These are phyloP conservation scores for Mastomys natalensis DNA, from an alignment of 2,113 vertebrate genomes.

Conservation along the genomic window DNA sequence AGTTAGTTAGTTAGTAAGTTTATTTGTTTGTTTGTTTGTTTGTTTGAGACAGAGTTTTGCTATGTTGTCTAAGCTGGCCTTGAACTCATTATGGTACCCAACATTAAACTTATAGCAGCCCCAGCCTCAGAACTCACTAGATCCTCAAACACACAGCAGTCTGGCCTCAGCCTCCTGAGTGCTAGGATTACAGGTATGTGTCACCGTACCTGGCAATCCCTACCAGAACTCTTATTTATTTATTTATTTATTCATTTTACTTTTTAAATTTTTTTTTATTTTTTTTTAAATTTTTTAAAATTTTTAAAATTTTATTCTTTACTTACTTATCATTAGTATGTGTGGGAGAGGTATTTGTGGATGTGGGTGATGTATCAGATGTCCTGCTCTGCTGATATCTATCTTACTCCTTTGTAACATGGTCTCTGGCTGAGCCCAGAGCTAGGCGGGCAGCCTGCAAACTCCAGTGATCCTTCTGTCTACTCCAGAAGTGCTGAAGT, in stretches of 20 bases:
- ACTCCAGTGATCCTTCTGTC: not conserved
- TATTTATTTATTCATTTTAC: not conserved
- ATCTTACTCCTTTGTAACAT: not conserved
- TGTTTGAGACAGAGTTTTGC: not conserved
- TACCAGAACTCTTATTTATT: not conserved
- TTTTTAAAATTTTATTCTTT: not conserved
- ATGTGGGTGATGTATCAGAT: not conserved
- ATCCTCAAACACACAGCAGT: not conserved
- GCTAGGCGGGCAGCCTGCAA: not conserved
- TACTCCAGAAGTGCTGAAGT: not conserved
- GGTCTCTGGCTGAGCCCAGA: not conserved
- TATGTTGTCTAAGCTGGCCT: not conserved
- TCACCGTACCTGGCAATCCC: too few relatives aligned
- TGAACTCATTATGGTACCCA: not conserved
- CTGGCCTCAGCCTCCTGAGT: not conserved
- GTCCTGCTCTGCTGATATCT: not conserved
- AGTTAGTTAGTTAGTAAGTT: not conserved
- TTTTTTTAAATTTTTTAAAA: not conserved
- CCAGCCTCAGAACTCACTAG: not conserved
- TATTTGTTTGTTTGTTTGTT: not conserved
- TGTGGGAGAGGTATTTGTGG: not conserved
- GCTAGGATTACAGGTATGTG: not conserved
- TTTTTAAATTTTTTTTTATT: not conserved
- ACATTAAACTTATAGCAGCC: not conserved
- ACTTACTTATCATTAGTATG: not conserved